phyloP scores from a whole-genome alignment of 2,113 vertebrate genomes.

The Myanophis thanlyinensis region DNA sequence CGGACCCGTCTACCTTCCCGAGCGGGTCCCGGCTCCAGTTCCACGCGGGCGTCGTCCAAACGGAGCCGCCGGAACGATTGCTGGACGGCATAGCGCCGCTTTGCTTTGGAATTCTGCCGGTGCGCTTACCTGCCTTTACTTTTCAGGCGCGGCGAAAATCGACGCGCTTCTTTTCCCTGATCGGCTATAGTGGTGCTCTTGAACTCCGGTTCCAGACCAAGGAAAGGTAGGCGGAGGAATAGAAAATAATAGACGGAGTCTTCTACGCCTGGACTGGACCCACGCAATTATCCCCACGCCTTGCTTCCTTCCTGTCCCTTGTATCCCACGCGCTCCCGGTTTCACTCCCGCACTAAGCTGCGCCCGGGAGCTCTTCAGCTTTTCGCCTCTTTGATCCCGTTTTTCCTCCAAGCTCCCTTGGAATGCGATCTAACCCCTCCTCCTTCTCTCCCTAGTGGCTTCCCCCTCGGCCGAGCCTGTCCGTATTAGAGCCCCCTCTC shows the following conservation, averaged over 20 bases:
- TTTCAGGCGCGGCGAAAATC: not conserved
- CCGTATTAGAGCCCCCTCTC: not conserved
- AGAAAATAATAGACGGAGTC: not conserved
- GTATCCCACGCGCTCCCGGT: not conserved
- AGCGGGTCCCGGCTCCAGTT: slow-evolving; percentile 44
- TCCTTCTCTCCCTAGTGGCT: not conserved
- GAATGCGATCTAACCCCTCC: slow-evolving; percentile 23
- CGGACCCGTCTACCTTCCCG: not conserved
- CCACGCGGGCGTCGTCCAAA: not conserved
- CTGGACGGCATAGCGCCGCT: slow-evolving; percentile 18
- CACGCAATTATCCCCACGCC: not conserved
- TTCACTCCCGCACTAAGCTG: not conserved
- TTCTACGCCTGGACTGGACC: not conserved
- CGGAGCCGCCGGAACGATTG: not conserved
- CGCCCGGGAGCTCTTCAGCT: not conserved
- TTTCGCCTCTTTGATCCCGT: accelerated
- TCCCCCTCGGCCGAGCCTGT: not conserved
- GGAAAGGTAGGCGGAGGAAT: too few species aligned
- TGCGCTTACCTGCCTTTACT: not conserved
- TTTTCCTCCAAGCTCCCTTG: not conserved
- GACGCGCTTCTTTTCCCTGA: too few species aligned
- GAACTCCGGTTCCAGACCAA: too few species aligned
- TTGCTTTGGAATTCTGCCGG: not conserved
- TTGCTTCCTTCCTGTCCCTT: not conserved
- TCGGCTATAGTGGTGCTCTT: not conserved